Percentiles rank a stretch among this genome's conserved stretches.
Evolutionary conservation across 1,140 invertebrate genomes (phyloP).

Genomic region (Euura lappo): DNA sequence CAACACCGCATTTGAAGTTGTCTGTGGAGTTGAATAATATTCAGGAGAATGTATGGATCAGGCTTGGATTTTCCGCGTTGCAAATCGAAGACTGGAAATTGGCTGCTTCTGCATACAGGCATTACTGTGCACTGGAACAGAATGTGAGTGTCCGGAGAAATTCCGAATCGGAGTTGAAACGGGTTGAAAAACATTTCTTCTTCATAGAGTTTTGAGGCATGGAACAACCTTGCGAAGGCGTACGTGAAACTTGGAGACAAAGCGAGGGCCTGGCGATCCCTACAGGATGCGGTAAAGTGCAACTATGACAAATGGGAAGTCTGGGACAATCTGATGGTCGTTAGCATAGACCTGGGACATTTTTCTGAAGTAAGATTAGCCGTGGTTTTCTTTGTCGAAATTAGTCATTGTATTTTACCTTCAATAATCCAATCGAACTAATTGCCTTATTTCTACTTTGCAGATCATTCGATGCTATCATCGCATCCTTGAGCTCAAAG

Average conservation of each 20-base stretch:
- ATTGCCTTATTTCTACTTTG: conserved; percentile 25
- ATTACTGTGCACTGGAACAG: conserved; percentile 85
- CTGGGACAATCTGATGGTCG: conserved; percentile 93
- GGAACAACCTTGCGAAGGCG: conserved; percentile 96
- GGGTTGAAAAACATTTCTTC: conserved; percentile 14
- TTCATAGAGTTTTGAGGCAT: conserved; percentile 86
- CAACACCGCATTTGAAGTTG: conserved; percentile 79
- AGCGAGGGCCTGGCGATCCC: conserved; percentile 77
- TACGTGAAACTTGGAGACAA: conserved; percentile 90
- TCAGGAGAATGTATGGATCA: conserved; percentile 84
- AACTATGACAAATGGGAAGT: conserved; percentile 96
- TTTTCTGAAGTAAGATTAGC: conserved; percentile 67
- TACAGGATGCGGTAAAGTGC: conserved; percentile 90
- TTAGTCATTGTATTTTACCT: neutral
- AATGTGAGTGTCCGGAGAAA: conserved; percentile 60
- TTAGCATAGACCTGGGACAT: conserved; percentile 78
- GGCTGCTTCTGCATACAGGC: conserved; percentile 83
- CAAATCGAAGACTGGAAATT: conserved; percentile 80
- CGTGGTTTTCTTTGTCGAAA: neutral
- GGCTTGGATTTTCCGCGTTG: conserved; percentile 86
- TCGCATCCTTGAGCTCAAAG: conserved; percentile 83
- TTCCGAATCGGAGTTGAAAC: neutral
- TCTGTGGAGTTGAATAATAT: conserved; percentile 85
- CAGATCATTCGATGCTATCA: conserved; percentile 84
- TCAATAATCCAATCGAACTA: neutral